Conservation (phyloP, 2,888 invertebrate species). For the Drosophila pegasa region DNA sequence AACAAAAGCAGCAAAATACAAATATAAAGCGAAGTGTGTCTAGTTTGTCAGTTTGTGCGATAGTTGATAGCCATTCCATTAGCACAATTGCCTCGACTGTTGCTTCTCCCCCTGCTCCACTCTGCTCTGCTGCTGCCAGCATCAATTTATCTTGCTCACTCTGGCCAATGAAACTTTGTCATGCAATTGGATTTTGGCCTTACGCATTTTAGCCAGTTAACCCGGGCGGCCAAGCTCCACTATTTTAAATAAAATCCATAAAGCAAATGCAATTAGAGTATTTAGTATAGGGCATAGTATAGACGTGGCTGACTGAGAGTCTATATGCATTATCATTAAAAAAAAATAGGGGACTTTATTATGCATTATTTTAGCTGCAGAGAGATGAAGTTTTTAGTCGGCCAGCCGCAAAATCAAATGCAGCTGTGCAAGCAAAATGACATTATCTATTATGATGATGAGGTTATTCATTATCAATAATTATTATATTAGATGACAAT, state of each 20-base stretch:
- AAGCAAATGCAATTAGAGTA: neutral
- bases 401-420: too few species aligned
- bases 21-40: conserved; percentile 19
- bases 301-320: neutral
- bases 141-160: conserved; percentile 61
- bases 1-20: conserved; percentile 3
- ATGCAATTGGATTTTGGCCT: conserved; percentile 62
- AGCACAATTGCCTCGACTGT: conserved; percentile 68
- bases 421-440: too few species aligned
- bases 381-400: too few species aligned
- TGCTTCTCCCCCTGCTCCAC: conserved; percentile 19
- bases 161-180: conserved; percentile 35
- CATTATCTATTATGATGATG: too few species aligned
- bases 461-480: too few species aligned
- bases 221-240: neutral
- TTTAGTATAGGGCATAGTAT: too few species aligned
- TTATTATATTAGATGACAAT: too few species aligned
- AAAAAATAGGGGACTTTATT: too few species aligned
- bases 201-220: conserved; percentile 39
- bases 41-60: conserved; percentile 15
- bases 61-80: conserved; percentile 68
- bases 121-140: conserved; percentile 25
- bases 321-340: neutral
- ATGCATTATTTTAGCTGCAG: too few species aligned
- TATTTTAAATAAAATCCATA: neutral